Conservation (phyloP, 2,113 vertebrate genomes). For the Xenus cinereus region DNA sequence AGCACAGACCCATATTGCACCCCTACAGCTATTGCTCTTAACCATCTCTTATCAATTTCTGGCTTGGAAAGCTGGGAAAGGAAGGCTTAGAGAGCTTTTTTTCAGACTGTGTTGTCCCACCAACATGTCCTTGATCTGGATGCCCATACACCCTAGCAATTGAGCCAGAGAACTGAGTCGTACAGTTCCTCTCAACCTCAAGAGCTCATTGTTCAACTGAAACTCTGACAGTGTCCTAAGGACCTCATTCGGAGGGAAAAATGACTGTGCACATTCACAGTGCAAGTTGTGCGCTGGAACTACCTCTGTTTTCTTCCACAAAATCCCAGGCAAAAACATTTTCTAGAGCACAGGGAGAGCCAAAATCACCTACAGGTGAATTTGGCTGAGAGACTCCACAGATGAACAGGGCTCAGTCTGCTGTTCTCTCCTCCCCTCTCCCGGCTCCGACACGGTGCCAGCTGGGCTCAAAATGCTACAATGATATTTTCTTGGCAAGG, state of each 20-base stretch:
- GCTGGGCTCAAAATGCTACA: conserved; percentile 42
- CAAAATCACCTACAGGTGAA: neutral
- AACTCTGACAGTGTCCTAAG: neutral
- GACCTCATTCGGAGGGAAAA: neutral
- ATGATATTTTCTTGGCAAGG: conserved; percentile 42
- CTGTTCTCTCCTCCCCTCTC: neutral
- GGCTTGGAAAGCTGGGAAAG: neutral
- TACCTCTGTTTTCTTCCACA: neutral
- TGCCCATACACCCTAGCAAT: neutral
- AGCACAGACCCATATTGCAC: neutral
- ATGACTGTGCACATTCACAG: neutral
- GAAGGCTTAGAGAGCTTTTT: neutral
- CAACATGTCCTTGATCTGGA: neutral
- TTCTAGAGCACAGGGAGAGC: neutral
- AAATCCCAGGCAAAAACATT: neutral
- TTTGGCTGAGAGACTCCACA: neutral
- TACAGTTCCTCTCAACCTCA: neutral
- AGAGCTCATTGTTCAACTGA: neutral
- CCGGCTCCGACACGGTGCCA: neutral
- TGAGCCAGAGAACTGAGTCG: neutral
- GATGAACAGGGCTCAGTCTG: neutral
- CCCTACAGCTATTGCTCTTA: neutral
- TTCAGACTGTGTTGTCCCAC: neutral
- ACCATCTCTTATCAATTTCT: neutral
- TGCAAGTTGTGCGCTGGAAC: neutral